These are phyloP conservation scores for Pterois miles DNA, from an alignment of 2,797 vertebrate species.

Conservation along the genomic window DNA sequence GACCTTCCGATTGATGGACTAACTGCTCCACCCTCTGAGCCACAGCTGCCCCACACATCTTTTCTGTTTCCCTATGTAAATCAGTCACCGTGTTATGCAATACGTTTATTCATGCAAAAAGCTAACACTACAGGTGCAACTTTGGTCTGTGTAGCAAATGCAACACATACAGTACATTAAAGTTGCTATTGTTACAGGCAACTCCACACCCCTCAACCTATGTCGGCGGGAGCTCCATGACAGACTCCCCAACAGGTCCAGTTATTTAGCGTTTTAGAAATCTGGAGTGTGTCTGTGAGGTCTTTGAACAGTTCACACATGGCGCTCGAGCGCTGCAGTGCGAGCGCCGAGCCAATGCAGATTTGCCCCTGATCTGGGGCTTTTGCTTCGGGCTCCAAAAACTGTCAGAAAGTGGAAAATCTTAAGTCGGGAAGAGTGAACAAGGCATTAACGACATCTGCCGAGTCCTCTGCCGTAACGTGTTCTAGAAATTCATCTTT, in stretches of 20 bases:
- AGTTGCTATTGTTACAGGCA: not conserved
- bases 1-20: too few species aligned
- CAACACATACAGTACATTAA: not conserved
- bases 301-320: too few species aligned
- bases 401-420: too few species aligned
- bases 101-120: not conserved
- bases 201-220: not conserved
- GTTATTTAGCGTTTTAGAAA: too few species aligned
- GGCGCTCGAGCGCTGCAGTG: too few species aligned
- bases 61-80: not conserved
- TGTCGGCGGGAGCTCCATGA: not conserved
- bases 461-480: not conserved
- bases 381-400: too few species aligned
- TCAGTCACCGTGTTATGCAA: not conserved
- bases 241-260: not conserved
- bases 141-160: not conserved
- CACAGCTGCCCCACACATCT: too few species aligned
- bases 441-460: not conserved
- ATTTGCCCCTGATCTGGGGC: too few species aligned
- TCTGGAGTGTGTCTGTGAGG: too few species aligned
- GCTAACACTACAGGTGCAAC: not conserved
- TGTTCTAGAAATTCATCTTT: constrained; percentile 29
- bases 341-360: too few species aligned
- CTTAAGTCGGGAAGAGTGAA: not conserved
- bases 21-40: too few species aligned